Conservation (phyloP, 2,888 invertebrate genomes). For the Morinoia aosen region DNA sequence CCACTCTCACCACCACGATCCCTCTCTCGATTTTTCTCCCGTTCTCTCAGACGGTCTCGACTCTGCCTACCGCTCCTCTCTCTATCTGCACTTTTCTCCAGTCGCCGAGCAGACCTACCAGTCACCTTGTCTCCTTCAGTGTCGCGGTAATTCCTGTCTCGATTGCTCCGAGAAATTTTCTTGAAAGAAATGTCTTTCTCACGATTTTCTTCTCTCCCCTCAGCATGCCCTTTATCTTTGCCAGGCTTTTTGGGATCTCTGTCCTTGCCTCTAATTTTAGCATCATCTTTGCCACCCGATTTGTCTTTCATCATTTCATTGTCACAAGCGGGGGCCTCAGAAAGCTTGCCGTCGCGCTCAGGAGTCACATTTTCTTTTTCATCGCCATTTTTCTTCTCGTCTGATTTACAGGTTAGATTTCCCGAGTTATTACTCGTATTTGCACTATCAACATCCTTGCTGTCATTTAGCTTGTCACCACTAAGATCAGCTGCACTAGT, state of each 20-base stretch:
- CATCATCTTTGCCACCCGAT: constrained; percentile 24
- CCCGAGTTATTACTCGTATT: not conserved
- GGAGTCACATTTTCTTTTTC: constrained; percentile 55
- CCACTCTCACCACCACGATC: constrained; percentile 34
- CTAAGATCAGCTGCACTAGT: not conserved
- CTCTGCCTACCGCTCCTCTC: constrained; percentile 39
- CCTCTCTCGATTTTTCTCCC: constrained; percentile 55
- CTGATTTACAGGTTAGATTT: not conserved
- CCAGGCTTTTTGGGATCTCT: constrained; percentile 57
- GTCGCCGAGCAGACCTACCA: constrained; percentile 68
- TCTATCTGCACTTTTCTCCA: not conserved
- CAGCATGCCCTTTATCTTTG: constrained; percentile 61
- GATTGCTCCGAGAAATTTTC: constrained; percentile 65
- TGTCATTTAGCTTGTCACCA: not conserved
- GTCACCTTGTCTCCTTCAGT: constrained; percentile 71
- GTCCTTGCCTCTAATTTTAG: constrained; percentile 55
- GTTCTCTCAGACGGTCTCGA: constrained; percentile 57
- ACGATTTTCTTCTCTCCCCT: constrained; percentile 50
- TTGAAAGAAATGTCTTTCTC: constrained; percentile 66
- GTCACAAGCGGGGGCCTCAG: not conserved
- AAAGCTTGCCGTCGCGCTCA: not conserved
- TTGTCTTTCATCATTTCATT: constrained; percentile 38
- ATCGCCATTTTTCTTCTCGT: constrained; percentile 55
- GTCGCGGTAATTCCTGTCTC: constrained; percentile 66
- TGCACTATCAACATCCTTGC: constrained; percentile 7